These are phyloP conservation scores for Mionectes olivaceus DNA, from an alignment of 2,797 vertebrate genomes.

Conservation along the genomic window DNA sequence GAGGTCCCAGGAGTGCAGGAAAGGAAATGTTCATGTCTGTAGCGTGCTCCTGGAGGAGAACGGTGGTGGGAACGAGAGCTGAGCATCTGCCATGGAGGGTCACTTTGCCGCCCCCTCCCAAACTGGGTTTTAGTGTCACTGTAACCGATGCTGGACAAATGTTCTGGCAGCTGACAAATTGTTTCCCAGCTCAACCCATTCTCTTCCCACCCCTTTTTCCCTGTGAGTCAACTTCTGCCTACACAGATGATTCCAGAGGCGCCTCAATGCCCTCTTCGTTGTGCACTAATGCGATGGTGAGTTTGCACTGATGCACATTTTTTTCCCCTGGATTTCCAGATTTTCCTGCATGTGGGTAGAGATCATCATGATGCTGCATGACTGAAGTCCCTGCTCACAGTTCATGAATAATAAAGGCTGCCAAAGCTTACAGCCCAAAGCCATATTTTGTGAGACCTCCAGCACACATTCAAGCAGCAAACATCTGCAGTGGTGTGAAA, in stretches of 20 bases:
- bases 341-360: not conserved
- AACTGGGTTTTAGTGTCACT: not conserved
- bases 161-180: conserved; percentile 10
- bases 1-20: not conserved
- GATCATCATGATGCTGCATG: not conserved
- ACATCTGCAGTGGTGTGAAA: not conserved
- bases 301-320: not conserved
- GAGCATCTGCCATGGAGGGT: not conserved
- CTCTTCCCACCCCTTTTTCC: conserved; percentile 10
- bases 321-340: not conserved
- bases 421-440: not conserved
- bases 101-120: conserved; percentile 5
- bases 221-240: conserved; percentile 31
- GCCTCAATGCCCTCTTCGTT: not conserved
- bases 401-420: not conserved
- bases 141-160: not conserved
- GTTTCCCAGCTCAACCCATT: not conserved
- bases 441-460: not conserved
- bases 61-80: not conserved
- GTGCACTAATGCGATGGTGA: not conserved
- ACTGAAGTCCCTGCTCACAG: not conserved
- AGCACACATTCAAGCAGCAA: not conserved
- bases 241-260: not conserved
- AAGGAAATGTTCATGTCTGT: not conserved
- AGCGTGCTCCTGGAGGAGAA: not conserved